A percentile compares a stretch with the other conserved stretches of the same genome.
Evolutionary conservation across 2,888 invertebrate genomes (phyloP).

Genomic region (Azorinus chamasolen): DNA sequence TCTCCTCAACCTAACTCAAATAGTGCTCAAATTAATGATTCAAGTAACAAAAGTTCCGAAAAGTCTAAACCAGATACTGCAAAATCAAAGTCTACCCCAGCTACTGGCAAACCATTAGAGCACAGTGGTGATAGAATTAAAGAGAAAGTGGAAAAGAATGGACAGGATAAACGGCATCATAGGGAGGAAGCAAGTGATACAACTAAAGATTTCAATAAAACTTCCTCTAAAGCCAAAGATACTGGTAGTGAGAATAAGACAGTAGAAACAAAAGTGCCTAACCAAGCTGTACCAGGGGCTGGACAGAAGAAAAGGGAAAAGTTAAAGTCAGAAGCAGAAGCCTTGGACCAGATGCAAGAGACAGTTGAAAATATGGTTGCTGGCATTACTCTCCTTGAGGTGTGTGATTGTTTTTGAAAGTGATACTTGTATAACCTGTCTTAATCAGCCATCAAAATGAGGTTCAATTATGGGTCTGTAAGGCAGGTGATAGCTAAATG

Average conservation of each 20-base stretch:
- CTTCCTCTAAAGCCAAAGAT: background rate
- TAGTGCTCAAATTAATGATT: conserved; percentile 48
- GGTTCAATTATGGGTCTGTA: too few relatives aligned
- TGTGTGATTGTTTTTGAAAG: background rate
- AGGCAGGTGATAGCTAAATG: too few relatives aligned
- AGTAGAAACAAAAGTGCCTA: background rate
- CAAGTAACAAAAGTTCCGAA: conserved; percentile 28
- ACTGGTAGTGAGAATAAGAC: background rate
- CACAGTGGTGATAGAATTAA: background rate
- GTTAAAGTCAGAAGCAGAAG: conserved; percentile 70
- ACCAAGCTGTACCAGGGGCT: conserved; percentile 8
- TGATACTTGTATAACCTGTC: too few relatives aligned
- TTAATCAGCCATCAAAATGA: too few relatives aligned
- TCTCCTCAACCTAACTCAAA: conserved; percentile 28
- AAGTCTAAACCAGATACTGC: conserved; percentile 34
- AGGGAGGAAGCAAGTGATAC: background rate
- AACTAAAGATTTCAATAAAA: background rate
- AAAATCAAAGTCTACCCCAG: conserved; percentile 30
- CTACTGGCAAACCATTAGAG: conserved; percentile 6
- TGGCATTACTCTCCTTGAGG: conserved; percentile 88
- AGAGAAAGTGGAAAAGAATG: background rate
- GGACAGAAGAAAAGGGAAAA: conserved; percentile 45
- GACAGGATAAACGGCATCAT: background rate
- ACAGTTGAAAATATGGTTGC: conserved; percentile 91
- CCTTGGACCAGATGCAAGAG: conserved; percentile 82